Evolutionary conservation across 2,113 vertebrate species (phyloP).

Genomic region (Salvelinus namaycush): DNA sequence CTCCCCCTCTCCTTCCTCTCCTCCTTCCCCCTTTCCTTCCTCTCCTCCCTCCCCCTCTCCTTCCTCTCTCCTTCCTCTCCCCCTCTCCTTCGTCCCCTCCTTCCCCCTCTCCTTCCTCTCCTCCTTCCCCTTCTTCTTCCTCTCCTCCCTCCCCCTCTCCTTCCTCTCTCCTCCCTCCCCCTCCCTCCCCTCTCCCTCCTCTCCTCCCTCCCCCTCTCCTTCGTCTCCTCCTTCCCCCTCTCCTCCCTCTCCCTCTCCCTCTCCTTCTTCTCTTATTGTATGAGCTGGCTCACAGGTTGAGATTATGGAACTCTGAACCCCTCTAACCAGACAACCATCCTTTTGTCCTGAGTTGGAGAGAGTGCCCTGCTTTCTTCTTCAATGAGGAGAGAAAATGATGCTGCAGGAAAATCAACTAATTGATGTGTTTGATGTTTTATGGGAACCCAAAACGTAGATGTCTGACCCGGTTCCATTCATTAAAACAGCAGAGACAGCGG

Average conservation of each 20-base stretch:
- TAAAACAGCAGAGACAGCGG: too few relatives aligned
- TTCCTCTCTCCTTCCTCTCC: not conserved
- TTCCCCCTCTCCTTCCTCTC: too few relatives aligned
- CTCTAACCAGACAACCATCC: not conserved
- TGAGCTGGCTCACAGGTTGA: slow-evolving; percentile 32
- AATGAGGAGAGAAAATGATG: not conserved
- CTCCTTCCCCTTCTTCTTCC: not conserved
- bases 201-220: not conserved
- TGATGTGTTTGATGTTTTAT: not conserved
- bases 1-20: not conserved
- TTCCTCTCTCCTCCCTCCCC: slow-evolving; percentile 9
- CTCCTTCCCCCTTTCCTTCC: too few relatives aligned
- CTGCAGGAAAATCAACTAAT: not conserved
- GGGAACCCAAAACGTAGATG: not conserved
- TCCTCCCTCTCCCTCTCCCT: too few relatives aligned
- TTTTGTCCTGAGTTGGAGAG: not conserved
- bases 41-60: too few relatives aligned
- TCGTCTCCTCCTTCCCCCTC: too few relatives aligned
- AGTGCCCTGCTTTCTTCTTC: not conserved
- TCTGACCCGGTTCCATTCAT: too few relatives aligned
- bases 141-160: slow-evolving; percentile 6
- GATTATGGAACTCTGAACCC: slow-evolving; percentile 27
- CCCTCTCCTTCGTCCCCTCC: too few relatives aligned
- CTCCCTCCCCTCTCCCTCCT: slow-evolving; percentile 11
- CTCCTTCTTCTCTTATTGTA: slow-evolving; percentile 8